A percentile compares a stretch with the other conserved stretches of the same genome.
These are phyloP conservation scores for Rhyzopertha dominica DNA, from an alignment of 1,140 invertebrate species.

Conservation along the genomic window DNA sequence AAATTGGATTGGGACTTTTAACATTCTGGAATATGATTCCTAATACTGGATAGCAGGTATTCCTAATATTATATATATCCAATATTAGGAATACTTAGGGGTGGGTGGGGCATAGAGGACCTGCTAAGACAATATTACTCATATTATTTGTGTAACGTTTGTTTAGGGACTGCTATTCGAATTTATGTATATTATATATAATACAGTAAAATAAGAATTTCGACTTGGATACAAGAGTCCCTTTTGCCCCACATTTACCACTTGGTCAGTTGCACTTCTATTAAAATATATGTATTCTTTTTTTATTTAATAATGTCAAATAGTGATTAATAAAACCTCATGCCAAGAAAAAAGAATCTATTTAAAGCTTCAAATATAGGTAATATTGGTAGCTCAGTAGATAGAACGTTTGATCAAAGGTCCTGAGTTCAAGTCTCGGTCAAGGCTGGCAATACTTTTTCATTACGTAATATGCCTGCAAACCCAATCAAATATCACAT, in stretches of 20 bases:
- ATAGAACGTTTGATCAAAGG: too few relatives aligned
- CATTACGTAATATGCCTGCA: too few relatives aligned
- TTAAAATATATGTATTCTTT: conserved; percentile 1
- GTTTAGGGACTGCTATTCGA: neutral
- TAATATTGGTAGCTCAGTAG: neutral
- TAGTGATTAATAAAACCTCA: too few relatives aligned
- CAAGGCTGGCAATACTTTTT: too few relatives aligned
- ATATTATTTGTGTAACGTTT: neutral
- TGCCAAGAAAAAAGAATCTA: too few relatives aligned
- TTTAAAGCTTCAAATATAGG: neutral
- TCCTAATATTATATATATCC: too few relatives aligned
- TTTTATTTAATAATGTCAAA: neutral
- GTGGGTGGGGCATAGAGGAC: conserved; percentile 3
- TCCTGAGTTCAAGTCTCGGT: too few relatives aligned
- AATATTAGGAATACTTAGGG: too few relatives aligned
- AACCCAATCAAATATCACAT: too few relatives aligned
- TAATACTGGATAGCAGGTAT: too few relatives aligned
- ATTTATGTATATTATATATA: conserved; percentile 1
- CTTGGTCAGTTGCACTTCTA: neutral
- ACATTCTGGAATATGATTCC: too few relatives aligned
- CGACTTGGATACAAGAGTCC: conserved; percentile 1
- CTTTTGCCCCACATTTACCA: conserved; percentile 3
- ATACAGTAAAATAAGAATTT: conserved; percentile 4
- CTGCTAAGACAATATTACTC: conserved; percentile 3
- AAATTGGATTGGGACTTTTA: too few relatives aligned